A percentile compares a stretch with the other conserved stretches of the same genome.
Evolutionary conservation across 2,888 invertebrate genomes (phyloP).

Genomic region (Cryptus viduatorius): DNA sequence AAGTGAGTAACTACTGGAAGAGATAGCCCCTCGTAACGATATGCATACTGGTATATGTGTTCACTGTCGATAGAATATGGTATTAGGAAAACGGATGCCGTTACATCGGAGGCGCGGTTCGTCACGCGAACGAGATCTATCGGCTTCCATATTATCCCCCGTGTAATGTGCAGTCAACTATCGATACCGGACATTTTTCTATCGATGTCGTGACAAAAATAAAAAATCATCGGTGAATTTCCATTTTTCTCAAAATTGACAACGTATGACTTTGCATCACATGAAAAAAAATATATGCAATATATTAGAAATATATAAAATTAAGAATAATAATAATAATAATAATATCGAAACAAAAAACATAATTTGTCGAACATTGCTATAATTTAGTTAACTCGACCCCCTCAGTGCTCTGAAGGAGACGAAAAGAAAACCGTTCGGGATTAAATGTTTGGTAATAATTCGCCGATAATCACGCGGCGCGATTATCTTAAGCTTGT

Average conservation of each 20-base stretch:
- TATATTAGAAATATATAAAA: too few species aligned
- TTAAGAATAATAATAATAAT: too few species aligned
- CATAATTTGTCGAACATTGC: too few species aligned
- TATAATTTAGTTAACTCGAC: too few species aligned
- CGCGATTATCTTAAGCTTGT: constrained; percentile 3
- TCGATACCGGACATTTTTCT: background rate
- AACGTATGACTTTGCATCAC: too few species aligned
- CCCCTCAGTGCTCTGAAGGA: too few species aligned
- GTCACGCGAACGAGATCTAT: constrained; percentile 36
- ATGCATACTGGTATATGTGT: constrained; percentile 26
- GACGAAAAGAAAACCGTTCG: too few species aligned
- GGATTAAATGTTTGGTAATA: background rate
- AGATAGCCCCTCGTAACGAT: constrained; percentile 44
- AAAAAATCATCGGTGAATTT: too few species aligned
- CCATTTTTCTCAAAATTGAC: too few species aligned
- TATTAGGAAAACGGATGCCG: constrained; percentile 27
- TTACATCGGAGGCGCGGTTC: constrained; percentile 22
- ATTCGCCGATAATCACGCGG: constrained; percentile 19
- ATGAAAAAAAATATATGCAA: too few species aligned
- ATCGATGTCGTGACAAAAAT: too few species aligned
- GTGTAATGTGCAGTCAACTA: background rate
- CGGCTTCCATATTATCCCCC: constrained; percentile 34
- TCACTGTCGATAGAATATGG: background rate
- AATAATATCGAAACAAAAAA: too few species aligned
- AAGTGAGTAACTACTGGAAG: constrained; percentile 63